These are phyloP conservation scores for Spilosoma lubricipeda DNA, from an alignment of 2,888 invertebrate genomes.

Conservation along the genomic window DNA sequence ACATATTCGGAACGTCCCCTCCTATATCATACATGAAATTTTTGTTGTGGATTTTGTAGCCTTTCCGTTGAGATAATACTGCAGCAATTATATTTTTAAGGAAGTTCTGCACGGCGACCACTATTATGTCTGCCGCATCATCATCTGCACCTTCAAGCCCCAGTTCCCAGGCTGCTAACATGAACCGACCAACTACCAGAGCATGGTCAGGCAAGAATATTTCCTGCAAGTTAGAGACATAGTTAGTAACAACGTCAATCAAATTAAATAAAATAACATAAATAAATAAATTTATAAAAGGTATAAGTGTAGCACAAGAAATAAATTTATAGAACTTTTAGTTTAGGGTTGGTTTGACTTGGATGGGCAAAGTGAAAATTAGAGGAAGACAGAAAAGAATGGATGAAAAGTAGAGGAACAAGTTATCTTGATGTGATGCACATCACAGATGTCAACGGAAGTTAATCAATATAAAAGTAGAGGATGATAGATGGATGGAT, in stretches of 20 bases:
- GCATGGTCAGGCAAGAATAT: conserved; percentile 94
- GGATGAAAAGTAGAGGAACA: too few relatives aligned
- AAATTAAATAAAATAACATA: too few relatives aligned
- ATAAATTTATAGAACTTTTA: too few relatives aligned
- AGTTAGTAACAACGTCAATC: neutral
- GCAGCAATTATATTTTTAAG: conserved; percentile 93
- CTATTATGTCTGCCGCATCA: conserved; percentile 92
- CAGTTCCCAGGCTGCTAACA: conserved; percentile 95
- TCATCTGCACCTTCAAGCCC: conserved; percentile 95
- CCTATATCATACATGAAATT: conserved; percentile 93
- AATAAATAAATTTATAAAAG: too few relatives aligned
- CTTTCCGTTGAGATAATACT: conserved; percentile 92
- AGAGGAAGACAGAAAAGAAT: neutral
- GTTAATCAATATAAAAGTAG: too few relatives aligned
- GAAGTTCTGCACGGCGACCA: conserved; percentile 92
- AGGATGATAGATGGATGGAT: neutral
- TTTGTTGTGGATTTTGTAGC: conserved; percentile 91
- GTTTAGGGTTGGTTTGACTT: too few relatives aligned
- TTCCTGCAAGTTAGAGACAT: conserved; percentile 82
- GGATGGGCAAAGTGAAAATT: too few relatives aligned
- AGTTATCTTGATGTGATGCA: neutral
- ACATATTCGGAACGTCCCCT: conserved; percentile 92
- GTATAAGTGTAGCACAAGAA: too few relatives aligned
- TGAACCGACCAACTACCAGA: conserved; percentile 92
- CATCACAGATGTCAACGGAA: too few relatives aligned